Evolutionary conservation across 2,797 vertebrate species (phyloP), one percentile per base, ranked within the genome.

Genomic region (Amphiprion clarkii): DNA sequence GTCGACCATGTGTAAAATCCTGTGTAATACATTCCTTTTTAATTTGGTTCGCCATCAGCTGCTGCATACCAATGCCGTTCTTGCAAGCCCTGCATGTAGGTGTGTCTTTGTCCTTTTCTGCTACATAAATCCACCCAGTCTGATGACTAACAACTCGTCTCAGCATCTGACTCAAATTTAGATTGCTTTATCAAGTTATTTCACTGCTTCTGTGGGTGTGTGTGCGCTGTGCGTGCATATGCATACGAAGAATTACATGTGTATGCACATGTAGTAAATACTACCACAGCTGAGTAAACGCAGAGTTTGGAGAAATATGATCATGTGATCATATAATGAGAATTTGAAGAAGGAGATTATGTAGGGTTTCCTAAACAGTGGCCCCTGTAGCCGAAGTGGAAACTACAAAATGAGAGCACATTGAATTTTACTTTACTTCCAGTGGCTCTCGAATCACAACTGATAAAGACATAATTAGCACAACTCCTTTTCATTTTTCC

Each of bases 1-100:
- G 71, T 80, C 54, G 19, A 51, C 78, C 84, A 88, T 88, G 82
- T 84, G 83, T 88, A 81, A 85, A 88, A 89, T 89, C 83, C 87
- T 51, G 75, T 88, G 85, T 88, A 83, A 89, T 82, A 90, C 81
- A 88, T 87, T 87, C 83, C 73, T 78, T 87, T 89, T 91, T 89
- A 82, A 91, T 90, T 90, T 90, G 79, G 70, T 67, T 56, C n/a
- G 31, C 75, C 55, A 63, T 54, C 54, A 58, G 70, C 39, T 14
- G 2, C 76, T 76, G 83, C 83, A 89, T 89, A 88, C 71, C 59
- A 88, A 91, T 88, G 52, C 39, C 42, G 29, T 27, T 33, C 55
- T 67, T 46, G 13, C 27, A 55, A 67, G 72, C 56, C 53, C n/a
- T 70, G 61, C 17, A 29, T 59, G 68, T 27, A 27, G 68, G 46